phyloP scores from a whole-genome alignment of 2,888 invertebrate genomes.

The Drosophila pegasa region DNA sequence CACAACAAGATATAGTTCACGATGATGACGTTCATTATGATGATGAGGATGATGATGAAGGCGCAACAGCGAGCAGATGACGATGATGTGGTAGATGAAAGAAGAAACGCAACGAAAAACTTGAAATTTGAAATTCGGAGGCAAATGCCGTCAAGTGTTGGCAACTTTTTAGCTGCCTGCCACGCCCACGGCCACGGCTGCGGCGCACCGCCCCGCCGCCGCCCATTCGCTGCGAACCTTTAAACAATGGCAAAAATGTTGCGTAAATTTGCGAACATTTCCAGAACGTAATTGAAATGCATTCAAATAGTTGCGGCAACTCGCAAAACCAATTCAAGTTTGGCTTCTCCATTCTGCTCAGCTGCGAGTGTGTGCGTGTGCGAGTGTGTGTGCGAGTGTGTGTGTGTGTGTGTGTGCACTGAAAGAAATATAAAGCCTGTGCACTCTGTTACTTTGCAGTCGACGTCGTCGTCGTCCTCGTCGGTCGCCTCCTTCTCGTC shows the following conservation, averaged over 20 bases:
- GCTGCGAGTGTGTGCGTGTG: neutral
- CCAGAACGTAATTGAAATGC: conserved; percentile 48
- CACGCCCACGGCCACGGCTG: neutral
- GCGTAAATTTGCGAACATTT: conserved; percentile 25
- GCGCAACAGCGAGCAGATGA: conserved; percentile 1
- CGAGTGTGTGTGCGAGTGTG: conserved; percentile 12
- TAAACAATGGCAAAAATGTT: conserved; percentile 46
- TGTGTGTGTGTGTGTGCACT: neutral
- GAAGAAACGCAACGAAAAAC: conserved; percentile 21
- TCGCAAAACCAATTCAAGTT: conserved; percentile 16
- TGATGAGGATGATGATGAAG: neutral
- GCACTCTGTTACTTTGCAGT: conserved; percentile 43
- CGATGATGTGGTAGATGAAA: conserved; percentile 13
- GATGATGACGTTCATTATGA: conserved; percentile 7
- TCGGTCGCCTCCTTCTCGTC: conserved; percentile 27
- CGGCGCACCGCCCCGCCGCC: neutral
- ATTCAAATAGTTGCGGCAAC: conserved; percentile 22
- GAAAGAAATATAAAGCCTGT: conserved; percentile 6
- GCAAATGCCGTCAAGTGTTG: conserved; percentile 46
- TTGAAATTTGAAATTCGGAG: conserved; percentile 55
- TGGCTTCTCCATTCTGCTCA: conserved; percentile 4
- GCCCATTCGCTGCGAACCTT: neutral
- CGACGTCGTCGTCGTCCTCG: conserved; percentile 19
- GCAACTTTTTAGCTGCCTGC: conserved; percentile 29
- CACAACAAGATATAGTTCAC: neutral